Evolutionary conservation across 2,113 vertebrate species (phyloP).

Genomic region (Oryzias melastigma): DNA sequence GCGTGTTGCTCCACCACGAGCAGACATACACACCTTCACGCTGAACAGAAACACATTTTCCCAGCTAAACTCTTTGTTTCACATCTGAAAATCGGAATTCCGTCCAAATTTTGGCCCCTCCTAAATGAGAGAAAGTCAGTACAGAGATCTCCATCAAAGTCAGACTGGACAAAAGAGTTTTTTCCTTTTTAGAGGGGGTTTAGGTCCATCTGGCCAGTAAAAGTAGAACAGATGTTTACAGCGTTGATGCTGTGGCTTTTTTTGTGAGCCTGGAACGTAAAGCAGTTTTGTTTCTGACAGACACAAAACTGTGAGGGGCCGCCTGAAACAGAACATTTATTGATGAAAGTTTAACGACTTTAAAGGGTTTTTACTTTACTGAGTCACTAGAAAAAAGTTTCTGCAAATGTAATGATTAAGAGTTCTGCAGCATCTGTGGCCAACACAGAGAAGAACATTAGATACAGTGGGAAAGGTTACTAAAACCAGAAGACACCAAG

Average conservation of each 20-base stretch:
- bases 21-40: conserved; percentile 44
- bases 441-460: too few relatives aligned
- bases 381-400: background rate
- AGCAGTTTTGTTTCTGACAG: conserved; percentile 51
- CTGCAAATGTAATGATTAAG: background rate
- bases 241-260: conserved; percentile 29
- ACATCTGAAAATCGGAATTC: conserved; percentile 22
- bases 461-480: too few relatives aligned
- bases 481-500: too few relatives aligned
- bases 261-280: conserved; percentile 12
- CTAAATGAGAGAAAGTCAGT: conserved; percentile 30
- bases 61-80: conserved; percentile 27
- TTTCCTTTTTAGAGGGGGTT: background rate
- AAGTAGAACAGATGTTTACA: conserved; percentile 64
- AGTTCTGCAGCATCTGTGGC: too few relatives aligned
- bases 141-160: conserved; percentile 42
- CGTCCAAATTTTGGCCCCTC: conserved; percentile 29
- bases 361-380: background rate
- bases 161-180: conserved; percentile 43
- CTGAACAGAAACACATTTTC: conserved; percentile 54
- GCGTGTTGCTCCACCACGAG: conserved; percentile 21
- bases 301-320: conserved; percentile 10
- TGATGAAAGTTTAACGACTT: conserved; percentile 6
- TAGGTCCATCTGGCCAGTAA: conserved; percentile 70
- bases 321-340: conserved; percentile 30